Percentiles rank a stretch among this genome's conserved stretches.
Conservation (phyloP, 2,888 invertebrate species). For the Heteropelma amictum region DNA sequence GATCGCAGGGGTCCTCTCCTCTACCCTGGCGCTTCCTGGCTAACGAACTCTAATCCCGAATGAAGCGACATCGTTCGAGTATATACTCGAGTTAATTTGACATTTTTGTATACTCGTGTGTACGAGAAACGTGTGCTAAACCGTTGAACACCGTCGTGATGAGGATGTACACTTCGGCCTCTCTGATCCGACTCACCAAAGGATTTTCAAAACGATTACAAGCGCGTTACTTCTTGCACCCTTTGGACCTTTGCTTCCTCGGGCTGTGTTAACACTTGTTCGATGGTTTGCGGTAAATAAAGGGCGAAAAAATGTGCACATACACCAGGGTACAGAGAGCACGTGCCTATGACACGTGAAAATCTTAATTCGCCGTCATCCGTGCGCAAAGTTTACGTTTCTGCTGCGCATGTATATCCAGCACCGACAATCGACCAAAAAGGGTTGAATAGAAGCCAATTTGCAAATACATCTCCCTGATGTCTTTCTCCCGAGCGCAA, state of each 20-base stretch:
- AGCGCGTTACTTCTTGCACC: constrained; percentile 56
- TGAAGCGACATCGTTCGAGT: constrained; percentile 64
- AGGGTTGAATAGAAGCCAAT: constrained; percentile 35
- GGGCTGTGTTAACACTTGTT: neutral
- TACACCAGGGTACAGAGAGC: neutral
- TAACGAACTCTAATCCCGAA: constrained; percentile 70
- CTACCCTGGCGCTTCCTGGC: constrained; percentile 37
- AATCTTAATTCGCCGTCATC: constrained; percentile 17
- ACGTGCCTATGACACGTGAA: constrained; percentile 17
- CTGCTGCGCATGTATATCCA: neutral
- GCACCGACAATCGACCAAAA: neutral
- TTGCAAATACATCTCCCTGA: constrained; percentile 30
- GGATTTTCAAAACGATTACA: constrained; percentile 9
- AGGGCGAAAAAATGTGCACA: neutral
- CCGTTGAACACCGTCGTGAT: constrained; percentile 6
- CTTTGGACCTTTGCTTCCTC: constrained; percentile 1
- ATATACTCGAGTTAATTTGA: constrained; percentile 52
- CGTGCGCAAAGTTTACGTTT: constrained; percentile 15
- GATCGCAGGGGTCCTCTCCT: constrained; percentile 51
- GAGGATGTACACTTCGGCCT: neutral
- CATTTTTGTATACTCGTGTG: neutral
- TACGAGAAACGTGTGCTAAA: constrained; percentile 52
- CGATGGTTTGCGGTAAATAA: neutral
- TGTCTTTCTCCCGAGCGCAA: neutral
- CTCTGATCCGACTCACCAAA: neutral